Evolutionary conservation across 2,797 vertebrate genomes (phyloP).

Genomic region (Neopelma chrysocephalum): DNA sequence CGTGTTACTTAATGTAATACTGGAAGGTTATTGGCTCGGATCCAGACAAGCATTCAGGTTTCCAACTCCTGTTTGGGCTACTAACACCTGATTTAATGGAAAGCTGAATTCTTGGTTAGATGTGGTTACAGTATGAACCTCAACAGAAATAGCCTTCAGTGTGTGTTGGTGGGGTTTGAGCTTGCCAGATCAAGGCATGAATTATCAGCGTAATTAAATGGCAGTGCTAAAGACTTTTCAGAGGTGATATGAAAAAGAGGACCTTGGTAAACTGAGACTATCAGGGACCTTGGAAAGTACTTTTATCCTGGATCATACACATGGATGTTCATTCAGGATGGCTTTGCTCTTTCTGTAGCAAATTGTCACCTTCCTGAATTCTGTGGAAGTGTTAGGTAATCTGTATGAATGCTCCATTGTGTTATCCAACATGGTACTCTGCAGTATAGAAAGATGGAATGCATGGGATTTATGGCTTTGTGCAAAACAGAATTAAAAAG

Average conservation of each 20-base stretch:
- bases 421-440: not conserved
- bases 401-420: not conserved
- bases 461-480: not conserved
- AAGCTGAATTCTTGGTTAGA: not conserved
- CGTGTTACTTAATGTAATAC: not conserved
- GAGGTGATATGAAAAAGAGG: not conserved
- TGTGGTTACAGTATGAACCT: not conserved
- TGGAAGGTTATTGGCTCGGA: not conserved
- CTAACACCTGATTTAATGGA: not conserved
- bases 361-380: not conserved
- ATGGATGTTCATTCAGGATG: not conserved
- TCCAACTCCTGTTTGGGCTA: not conserved
- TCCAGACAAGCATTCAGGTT: not conserved
- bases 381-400: not conserved
- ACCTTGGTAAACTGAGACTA: not conserved
- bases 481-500: not conserved
- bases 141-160: accelerated
- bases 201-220: not conserved
- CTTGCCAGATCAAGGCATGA: not conserved
- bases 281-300: not conserved
- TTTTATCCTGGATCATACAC: not conserved
- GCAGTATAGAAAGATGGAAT: not conserved
- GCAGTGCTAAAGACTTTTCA: not conserved
- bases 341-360: not conserved
- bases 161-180: not conserved